phyloP scores from a whole-genome alignment of 1,140 invertebrate genomes.

The Anadara kagoshimensis region DNA sequence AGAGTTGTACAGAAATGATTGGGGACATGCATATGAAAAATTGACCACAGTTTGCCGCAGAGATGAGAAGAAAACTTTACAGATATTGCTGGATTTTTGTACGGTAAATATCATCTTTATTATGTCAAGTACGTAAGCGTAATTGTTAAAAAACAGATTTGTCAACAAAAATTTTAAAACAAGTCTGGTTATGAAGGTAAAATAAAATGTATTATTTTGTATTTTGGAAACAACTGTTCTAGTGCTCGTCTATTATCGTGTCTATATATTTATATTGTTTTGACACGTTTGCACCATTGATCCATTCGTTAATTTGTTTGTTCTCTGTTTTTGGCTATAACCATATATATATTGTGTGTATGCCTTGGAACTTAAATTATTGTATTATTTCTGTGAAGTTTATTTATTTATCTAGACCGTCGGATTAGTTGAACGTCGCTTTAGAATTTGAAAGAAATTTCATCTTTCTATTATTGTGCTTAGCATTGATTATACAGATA shows the following conservation, averaged over 20 bases:
- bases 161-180: neutral
- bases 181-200: neutral
- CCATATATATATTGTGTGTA: too few species aligned
- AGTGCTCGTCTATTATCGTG: neutral
- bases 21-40: slow-evolving; percentile 33
- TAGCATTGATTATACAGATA: too few species aligned
- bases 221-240: neutral
- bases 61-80: slow-evolving; percentile 38
- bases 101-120: slow-evolving; percentile 21
- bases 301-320: too few species aligned
- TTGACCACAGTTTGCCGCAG: slow-evolving; percentile 29
- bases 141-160: neutral
- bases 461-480: too few species aligned
- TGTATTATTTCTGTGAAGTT: too few species aligned
- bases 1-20: slow-evolving; percentile 23
- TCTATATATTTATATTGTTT: neutral
- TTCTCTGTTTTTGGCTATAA: too few species aligned
- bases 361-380: too few species aligned
- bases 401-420: too few species aligned
- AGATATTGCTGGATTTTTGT: slow-evolving; percentile 42
- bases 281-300: neutral
- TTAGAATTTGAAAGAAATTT: too few species aligned
- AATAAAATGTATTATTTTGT: neutral
- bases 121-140: neutral
- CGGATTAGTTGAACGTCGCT: too few species aligned